These are phyloP conservation scores for Planiliza haematocheilus DNA, from an alignment of 2,113 vertebrate genomes.

Conservation along the genomic window DNA sequence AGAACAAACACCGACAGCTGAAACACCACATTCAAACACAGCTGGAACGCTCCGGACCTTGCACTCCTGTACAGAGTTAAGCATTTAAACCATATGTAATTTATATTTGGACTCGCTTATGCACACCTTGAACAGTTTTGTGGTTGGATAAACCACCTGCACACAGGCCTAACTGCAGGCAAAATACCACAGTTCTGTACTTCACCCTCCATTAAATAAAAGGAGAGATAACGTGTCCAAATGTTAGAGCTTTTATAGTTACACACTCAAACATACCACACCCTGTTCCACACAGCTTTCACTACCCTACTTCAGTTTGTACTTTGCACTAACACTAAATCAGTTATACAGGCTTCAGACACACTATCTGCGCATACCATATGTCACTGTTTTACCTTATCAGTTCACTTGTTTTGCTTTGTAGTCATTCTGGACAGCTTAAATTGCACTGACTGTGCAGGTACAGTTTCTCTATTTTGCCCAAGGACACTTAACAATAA, in stretches of 20 bases:
- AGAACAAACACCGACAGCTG: slow-evolving; percentile 11
- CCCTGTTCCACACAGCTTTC: slow-evolving; percentile 47
- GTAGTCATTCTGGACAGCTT: neutral
- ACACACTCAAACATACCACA: slow-evolving; percentile 52
- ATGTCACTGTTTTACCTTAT: neutral
- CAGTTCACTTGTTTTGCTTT: neutral
- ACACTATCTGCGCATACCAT: neutral
- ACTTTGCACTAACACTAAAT: slow-evolving; percentile 41
- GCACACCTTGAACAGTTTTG: neutral
- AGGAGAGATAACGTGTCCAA: slow-evolving; percentile 52
- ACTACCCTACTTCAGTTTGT: slow-evolving; percentile 4
- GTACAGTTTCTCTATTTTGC: neutral
- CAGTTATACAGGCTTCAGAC: slow-evolving; percentile 5
- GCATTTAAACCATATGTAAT: slow-evolving; percentile 11
- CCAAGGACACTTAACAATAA: neutral
- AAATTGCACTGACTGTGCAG: neutral
- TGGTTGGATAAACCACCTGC: slow-evolving; percentile 42
- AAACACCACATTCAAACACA: neutral
- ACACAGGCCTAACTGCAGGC: slow-evolving; percentile 23
- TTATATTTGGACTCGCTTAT: slow-evolving; percentile 8
- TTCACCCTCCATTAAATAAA: slow-evolving; percentile 42
- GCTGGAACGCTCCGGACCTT: neutral
- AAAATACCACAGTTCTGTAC: slow-evolving; percentile 23
- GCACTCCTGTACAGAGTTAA: slow-evolving; percentile 17
- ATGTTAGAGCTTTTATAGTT: slow-evolving; percentile 56